A percentile compares a stretch with the other conserved stretches of the same genome.
Conservation (phyloP, 2,888 invertebrate genomes). For the Ferrisia virgata region DNA sequence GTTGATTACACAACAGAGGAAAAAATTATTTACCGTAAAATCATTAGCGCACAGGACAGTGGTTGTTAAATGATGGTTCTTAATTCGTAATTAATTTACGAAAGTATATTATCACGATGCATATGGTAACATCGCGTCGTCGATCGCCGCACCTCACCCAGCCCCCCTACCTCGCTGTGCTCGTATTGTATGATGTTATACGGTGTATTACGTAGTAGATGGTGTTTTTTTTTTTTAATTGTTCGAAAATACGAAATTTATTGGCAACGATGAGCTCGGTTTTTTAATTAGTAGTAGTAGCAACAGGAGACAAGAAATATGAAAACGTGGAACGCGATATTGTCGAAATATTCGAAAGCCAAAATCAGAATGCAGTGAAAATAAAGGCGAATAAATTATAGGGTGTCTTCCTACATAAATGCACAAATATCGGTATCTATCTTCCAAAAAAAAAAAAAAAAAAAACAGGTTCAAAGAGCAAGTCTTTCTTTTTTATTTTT, state of each 20-base stretch:
- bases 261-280: not conserved
- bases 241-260: not conserved
- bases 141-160: too few species aligned
- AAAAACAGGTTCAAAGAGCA: too few species aligned
- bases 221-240: slow-evolving; percentile 17
- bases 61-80: slow-evolving; percentile 25
- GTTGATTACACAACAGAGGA: slow-evolving; percentile 19
- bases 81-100: slow-evolving; percentile 31
- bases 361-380: not conserved
- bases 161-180: too few species aligned
- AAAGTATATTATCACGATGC: not conserved
- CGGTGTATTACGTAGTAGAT: not conserved
- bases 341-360: not conserved
- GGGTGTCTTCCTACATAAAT: too few species aligned
- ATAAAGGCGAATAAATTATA: not conserved
- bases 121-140: not conserved
- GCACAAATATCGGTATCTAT: too few species aligned
- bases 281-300: not conserved
- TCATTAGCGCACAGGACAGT: slow-evolving; percentile 16
- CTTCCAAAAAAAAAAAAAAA: too few species aligned
- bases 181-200: too few species aligned
- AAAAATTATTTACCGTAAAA: slow-evolving; percentile 33
- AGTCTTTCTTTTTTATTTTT: not conserved
- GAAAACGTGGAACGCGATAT: not conserved
- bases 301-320: not conserved